These are phyloP conservation scores for Selene dorsalis DNA, from an alignment of 2,797 vertebrate species.

Conservation along the genomic window DNA sequence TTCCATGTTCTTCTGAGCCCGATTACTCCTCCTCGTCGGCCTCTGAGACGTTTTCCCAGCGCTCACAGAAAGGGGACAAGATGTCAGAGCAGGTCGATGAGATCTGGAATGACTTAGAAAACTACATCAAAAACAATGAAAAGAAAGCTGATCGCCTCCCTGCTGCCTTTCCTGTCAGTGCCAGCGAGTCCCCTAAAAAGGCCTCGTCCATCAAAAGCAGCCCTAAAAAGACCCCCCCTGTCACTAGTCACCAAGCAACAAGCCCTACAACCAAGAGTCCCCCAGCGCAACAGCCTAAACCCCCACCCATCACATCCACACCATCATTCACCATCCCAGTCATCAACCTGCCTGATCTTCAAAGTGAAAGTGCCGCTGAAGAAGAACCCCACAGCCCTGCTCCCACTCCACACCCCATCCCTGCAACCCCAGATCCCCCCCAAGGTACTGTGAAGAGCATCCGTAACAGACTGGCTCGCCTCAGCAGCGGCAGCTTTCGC, in stretches of 20 bases:
- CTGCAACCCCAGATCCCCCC: conserved; percentile 81
- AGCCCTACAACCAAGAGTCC: conserved; percentile 57
- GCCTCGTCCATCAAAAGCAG: conserved; percentile 57
- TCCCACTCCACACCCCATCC: conserved; percentile 57
- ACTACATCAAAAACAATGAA: conserved; percentile 97
- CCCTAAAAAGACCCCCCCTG: conserved; percentile 57
- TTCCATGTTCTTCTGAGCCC: conserved; percentile 76
- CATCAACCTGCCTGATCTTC: conserved; percentile 78
- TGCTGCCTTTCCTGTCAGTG: conserved; percentile 93
- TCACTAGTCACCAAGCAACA: conserved; percentile 38
- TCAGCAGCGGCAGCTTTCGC: conserved; percentile 86
- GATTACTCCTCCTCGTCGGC: conserved; percentile 86
- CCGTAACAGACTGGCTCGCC: conserved; percentile 84
- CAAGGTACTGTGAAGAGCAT: conserved; percentile 83
- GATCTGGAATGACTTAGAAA: conserved; percentile 98
- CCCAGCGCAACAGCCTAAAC: conserved; percentile 60
- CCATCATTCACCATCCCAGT: conserved; percentile 80
- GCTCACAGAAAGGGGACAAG: conserved; percentile 85
- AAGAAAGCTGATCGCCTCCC: conserved; percentile 92
- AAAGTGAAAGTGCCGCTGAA: conserved; percentile 63
- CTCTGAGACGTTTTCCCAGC: conserved; percentile 83
- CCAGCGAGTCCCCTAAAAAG: conserved; percentile 84
- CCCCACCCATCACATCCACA: conserved; percentile 53
- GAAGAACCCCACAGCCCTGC: conserved; percentile 65
- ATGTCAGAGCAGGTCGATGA: conserved; percentile 95